Evolutionary conservation across 2,888 invertebrate species (phyloP), one percentile per base, ranked within the genome.

Genomic region (Rhagophthalmus giganteus): DNA sequence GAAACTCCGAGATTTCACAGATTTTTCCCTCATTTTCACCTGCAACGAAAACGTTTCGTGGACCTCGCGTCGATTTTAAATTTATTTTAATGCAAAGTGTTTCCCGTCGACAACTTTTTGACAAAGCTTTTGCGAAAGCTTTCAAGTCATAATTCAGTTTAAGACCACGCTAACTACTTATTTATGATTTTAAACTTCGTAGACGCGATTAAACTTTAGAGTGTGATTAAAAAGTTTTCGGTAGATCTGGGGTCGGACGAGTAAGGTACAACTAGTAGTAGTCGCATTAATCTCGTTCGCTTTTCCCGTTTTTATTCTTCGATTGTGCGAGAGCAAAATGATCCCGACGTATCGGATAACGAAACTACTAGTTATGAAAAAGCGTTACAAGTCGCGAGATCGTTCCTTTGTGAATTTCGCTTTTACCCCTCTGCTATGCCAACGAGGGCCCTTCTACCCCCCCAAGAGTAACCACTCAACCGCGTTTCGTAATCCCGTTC

Each of bases 191-290:
- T 56, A 58, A 59, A 60, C 60, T 58, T 57, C 44, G 63, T 50
- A 58, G 60, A 61, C 61, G 61, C 62, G 63, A 66, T 66, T 65
- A 66, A 66, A 66, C 63, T 66, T 64, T 58, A 50, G n/a, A 59
- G 60, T 60, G 63, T 63, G 63, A 65, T 66, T 65, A 66, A 64
- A 63, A 64, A 64, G 63, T 64, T 49, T 47, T 27, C 39, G 14
- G n/a, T 41, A 53, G 34, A 47, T 53, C 47, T 47, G 57, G 61
- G 64, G 58, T 63, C 62, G 58, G 59, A 61, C 61, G 59, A 59
- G 51, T 33, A 14, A 28, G n/a, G n/a, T n/a, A n/a, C n/a, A n/a
- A n/a, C n/a, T n/a, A n/a, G n/a, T n/a, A n/a, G n/a, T n/a, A n/a
- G n/a, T n/a, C n/a, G n/a, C 51, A 51, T 51, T 51, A 51, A 51